Evolutionary conservation across 2,888 invertebrate species (phyloP).

Genomic region (Drosophila formosana): DNA sequence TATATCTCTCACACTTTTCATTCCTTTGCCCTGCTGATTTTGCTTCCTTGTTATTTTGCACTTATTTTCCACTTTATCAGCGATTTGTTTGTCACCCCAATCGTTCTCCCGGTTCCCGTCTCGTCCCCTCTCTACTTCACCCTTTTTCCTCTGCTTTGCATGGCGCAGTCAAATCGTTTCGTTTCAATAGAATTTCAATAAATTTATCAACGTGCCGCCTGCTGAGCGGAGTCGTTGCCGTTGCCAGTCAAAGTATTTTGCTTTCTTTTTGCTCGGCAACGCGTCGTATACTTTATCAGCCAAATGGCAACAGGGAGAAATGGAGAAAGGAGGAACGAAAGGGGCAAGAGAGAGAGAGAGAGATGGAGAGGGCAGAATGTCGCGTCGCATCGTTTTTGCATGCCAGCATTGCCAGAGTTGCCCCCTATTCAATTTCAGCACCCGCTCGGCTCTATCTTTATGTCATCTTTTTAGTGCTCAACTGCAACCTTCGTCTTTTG

Average conservation of each 20-base stretch:
- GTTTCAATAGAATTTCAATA: constrained; percentile 81
- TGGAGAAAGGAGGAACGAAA: neutral
- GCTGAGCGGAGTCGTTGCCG: constrained; percentile 28
- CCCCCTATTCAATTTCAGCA: constrained; percentile 76
- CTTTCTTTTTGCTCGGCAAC: constrained; percentile 5
- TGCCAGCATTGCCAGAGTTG: constrained; percentile 41
- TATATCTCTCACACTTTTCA: neutral
- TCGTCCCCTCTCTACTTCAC: neutral
- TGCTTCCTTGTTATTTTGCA: constrained; percentile 39
- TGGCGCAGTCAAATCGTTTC: constrained; percentile 78
- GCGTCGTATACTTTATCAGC: constrained; percentile 46
- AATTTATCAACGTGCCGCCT: constrained; percentile 73
- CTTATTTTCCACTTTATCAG: constrained; percentile 78
- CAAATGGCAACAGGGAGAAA: constrained; percentile 3
- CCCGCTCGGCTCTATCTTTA: constrained; percentile 66
- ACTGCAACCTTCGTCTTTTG: constrained; percentile 50
- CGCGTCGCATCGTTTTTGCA: constrained; percentile 38
- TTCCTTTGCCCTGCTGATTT: neutral
- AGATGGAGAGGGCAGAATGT: too few relatives aligned
- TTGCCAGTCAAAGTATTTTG: constrained; percentile 19
- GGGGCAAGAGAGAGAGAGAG: neutral
- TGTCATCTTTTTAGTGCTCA: constrained; percentile 77
- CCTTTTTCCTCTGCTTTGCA: constrained; percentile 23
- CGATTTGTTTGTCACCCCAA: constrained; percentile 59
- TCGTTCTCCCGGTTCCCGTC: neutral